Conservation (phyloP, 2,888 invertebrate genomes). For the Ametastegia equiseti region DNA sequence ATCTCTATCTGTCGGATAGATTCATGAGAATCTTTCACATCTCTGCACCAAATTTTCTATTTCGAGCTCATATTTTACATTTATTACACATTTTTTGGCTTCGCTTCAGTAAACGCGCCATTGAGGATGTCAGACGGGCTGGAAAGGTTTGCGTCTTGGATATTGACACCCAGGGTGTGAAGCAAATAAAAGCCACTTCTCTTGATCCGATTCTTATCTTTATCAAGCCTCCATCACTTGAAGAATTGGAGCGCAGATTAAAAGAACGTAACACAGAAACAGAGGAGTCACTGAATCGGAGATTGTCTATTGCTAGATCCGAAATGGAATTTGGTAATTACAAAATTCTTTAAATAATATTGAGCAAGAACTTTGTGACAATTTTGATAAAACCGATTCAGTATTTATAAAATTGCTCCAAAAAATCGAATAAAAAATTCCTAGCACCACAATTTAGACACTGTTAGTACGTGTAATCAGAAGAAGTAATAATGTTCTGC, state of each 20-base stretch:
- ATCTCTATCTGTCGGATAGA: slow-evolving; percentile 53
- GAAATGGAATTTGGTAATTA: slow-evolving; percentile 93
- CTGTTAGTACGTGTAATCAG: too few relatives aligned
- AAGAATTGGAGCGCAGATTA: slow-evolving; percentile 86
- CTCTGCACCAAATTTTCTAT: not conserved
- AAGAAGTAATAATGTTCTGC: too few relatives aligned
- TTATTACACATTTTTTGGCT: not conserved
- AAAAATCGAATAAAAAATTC: not conserved
- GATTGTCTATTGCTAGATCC: slow-evolving; percentile 86
- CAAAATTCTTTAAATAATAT: too few relatives aligned
- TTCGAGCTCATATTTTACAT: not conserved
- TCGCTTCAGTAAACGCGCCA: slow-evolving; percentile 87
- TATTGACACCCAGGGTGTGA: slow-evolving; percentile 97
- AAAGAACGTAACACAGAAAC: slow-evolving; percentile 92
- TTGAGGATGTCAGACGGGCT: slow-evolving; percentile 86
- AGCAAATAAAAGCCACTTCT: slow-evolving; percentile 89
- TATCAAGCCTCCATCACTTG: slow-evolving; percentile 93
- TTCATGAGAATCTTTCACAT: slow-evolving; percentile 25
- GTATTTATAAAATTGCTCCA: not conserved
- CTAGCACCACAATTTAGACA: too few relatives aligned
- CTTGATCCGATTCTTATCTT: slow-evolving; percentile 92
- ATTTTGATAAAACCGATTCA: slow-evolving; percentile 1
- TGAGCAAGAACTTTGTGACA: too few relatives aligned
- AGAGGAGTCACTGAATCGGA: slow-evolving; percentile 88
- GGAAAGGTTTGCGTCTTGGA: slow-evolving; percentile 96